Percentiles rank a stretch among this genome's conserved stretches.
These are phyloP conservation scores for Hypercompe scribonia DNA, from an alignment of 2,888 invertebrate genomes.

Conservation along the genomic window DNA sequence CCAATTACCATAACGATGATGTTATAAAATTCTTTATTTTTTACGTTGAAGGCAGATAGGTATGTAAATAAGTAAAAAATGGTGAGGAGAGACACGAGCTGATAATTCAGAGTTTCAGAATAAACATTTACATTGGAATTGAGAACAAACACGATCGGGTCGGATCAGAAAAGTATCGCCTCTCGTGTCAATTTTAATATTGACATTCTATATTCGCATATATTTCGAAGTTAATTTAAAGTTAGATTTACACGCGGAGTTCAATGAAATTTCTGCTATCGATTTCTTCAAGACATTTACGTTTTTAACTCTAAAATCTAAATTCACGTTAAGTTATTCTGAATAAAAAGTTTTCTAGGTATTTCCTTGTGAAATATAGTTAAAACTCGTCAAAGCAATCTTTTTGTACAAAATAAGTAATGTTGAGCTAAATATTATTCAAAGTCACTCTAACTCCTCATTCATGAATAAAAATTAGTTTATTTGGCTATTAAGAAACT, in stretches of 20 bases:
- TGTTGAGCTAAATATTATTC: constrained; percentile 38
- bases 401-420: constrained; percentile 43
- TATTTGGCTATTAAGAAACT: constrained; percentile 27
- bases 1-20: constrained; percentile 18
- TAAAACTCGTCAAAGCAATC: constrained; percentile 37
- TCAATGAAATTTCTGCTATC: background rate
- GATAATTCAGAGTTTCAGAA: constrained; percentile 58
- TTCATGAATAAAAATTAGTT: constrained; percentile 32
- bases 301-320: background rate
- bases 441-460: constrained; percentile 33
- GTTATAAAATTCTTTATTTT: constrained; percentile 25
- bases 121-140: constrained; percentile 68
- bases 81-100: constrained; percentile 44
- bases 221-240: constrained; percentile 43
- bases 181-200: constrained; percentile 56
- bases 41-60: constrained; percentile 36
- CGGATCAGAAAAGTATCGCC: constrained; percentile 56
- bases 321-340: background rate
- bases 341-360: background rate
- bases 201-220: constrained; percentile 50
- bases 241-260: constrained; percentile 17
- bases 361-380: constrained; percentile 27
- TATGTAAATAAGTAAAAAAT: constrained; percentile 51
- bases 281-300: background rate
- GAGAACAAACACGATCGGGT: constrained; percentile 63